Conservation (phyloP, 2,888 invertebrate genomes). For the Aphelenchoides bicaudatus region DNA sequence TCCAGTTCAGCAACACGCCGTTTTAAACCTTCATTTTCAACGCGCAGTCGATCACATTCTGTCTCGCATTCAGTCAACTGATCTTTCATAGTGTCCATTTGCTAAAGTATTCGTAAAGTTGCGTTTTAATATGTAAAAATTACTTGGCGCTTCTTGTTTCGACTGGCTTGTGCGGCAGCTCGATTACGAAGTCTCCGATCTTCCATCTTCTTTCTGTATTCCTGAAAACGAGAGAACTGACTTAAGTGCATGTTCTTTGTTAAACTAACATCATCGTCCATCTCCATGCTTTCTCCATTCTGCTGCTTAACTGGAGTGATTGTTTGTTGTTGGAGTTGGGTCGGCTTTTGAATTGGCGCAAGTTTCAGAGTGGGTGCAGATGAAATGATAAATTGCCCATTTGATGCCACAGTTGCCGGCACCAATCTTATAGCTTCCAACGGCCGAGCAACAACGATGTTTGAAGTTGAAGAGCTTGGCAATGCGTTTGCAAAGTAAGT, state of each 20-base stretch:
- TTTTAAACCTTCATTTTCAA: conserved; percentile 30
- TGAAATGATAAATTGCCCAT: neutral
- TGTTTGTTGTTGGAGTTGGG: neutral
- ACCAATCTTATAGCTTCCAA: neutral
- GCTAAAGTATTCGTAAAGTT: conserved; percentile 18
- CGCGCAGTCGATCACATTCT: conserved; percentile 23
- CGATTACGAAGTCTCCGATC: conserved; percentile 44
- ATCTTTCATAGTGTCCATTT: conserved; percentile 30
- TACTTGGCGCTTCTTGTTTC: conserved; percentile 37
- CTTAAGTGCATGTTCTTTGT: no score
- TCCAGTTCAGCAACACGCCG: conserved; percentile 25
- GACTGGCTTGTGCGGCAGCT: conserved; percentile 45
- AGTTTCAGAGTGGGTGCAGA: conserved; percentile 1
- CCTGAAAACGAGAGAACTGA: conserved; percentile 20
- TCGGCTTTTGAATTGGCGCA: conserved; percentile 1
- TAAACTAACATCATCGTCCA: no score
- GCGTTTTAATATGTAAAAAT: neutral
- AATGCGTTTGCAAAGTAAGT: no score
- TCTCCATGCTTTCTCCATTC: neutral
- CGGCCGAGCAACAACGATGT: conserved; percentile 8
- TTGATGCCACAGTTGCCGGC: neutral
- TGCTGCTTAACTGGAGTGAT: neutral
- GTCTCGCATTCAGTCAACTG: conserved; percentile 9
- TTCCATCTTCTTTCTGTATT: conserved; percentile 32
- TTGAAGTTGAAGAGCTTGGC: no score